A percentile compares a stretch with the other conserved stretches of the same genome.
These are phyloP conservation scores for Orthosia cruda DNA, from an alignment of 2,888 invertebrate species.

Conservation along the genomic window DNA sequence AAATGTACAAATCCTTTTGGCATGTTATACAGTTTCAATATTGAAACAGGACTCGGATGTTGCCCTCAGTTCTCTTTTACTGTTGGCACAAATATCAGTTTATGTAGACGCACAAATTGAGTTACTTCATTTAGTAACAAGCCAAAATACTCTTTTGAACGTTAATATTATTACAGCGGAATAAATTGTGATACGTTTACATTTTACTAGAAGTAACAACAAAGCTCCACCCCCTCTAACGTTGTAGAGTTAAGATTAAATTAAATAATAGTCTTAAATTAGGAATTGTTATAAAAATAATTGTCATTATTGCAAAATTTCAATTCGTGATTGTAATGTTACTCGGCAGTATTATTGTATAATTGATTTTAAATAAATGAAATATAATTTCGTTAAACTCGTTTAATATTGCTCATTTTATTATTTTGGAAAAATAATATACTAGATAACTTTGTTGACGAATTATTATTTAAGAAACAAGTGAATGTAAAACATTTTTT, in stretches of 20 bases:
- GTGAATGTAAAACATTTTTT: slow-evolving; percentile 69
- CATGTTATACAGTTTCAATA: slow-evolving; percentile 59
- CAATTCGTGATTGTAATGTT: slow-evolving; percentile 57
- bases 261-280: slow-evolving; percentile 59
- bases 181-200: slow-evolving; percentile 46
- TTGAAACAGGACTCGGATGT: slow-evolving; percentile 61
- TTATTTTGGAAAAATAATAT: slow-evolving; percentile 39
- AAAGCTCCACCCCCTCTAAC: slow-evolving; percentile 52
- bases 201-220: slow-evolving; percentile 25
- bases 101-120: slow-evolving; percentile 56
- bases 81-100: slow-evolving; percentile 61
- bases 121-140: slow-evolving; percentile 52
- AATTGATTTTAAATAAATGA: slow-evolving; percentile 36
- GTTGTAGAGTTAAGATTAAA: slow-evolving; percentile 59
- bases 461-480: slow-evolving; percentile 63
- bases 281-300: slow-evolving; percentile 65
- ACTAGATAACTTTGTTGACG: slow-evolving; percentile 42
- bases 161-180: slow-evolving; percentile 31
- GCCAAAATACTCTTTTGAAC: slow-evolving; percentile 46
- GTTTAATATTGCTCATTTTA: slow-evolving; percentile 34
- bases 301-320: slow-evolving; percentile 56
- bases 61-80: slow-evolving; percentile 44
- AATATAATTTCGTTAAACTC: slow-evolving; percentile 57
- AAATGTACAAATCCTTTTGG: slow-evolving; percentile 60
- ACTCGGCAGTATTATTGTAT: slow-evolving; percentile 61